Percentiles rank a stretch among this genome's conserved stretches.
Evolutionary conservation across 2,888 invertebrate species (phyloP).

Genomic region (Crematogaster levior): DNA sequence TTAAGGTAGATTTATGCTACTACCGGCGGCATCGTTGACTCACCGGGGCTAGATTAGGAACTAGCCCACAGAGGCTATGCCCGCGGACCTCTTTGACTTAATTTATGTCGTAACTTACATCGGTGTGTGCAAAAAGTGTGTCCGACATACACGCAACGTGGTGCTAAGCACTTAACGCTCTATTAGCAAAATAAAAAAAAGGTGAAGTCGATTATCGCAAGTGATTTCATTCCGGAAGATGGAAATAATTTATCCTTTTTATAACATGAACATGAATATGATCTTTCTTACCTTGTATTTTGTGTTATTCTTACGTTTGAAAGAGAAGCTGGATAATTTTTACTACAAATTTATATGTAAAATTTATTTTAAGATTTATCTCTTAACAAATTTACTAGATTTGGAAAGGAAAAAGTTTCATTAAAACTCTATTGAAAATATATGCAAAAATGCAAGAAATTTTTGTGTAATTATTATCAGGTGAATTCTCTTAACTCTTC

Average conservation of each 20-base stretch:
- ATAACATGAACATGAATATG: background rate
- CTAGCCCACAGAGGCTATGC: constrained; percentile 66
- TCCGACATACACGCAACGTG: constrained; percentile 1
- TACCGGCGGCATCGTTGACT: constrained; percentile 44
- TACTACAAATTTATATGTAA: background rate
- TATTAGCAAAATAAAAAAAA: constrained; percentile 10
- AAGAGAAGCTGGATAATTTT: background rate
- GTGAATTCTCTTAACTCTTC: too few species aligned
- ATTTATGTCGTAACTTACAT: constrained; percentile 20
- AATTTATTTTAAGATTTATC: background rate
- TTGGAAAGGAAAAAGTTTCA: background rate
- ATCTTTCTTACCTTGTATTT: background rate
- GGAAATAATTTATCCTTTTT: constrained; percentile 7
- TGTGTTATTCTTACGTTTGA: background rate
- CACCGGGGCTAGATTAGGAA: constrained; percentile 52
- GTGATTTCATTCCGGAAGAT: background rate
- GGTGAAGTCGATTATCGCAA: background rate
- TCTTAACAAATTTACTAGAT: background rate
- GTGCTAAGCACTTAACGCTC: constrained; percentile 15
- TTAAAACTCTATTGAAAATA: background rate
- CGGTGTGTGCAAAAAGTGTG: constrained; percentile 7
- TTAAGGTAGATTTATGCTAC: constrained; percentile 83
- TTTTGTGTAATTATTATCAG: too few species aligned
- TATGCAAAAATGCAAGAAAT: background rate
- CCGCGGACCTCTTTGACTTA: constrained; percentile 27